Percentiles rank a stretch among this genome's conserved stretches.
Conservation (phyloP, 2,888 invertebrate species). For the Cosmorhoe ocellata region DNA sequence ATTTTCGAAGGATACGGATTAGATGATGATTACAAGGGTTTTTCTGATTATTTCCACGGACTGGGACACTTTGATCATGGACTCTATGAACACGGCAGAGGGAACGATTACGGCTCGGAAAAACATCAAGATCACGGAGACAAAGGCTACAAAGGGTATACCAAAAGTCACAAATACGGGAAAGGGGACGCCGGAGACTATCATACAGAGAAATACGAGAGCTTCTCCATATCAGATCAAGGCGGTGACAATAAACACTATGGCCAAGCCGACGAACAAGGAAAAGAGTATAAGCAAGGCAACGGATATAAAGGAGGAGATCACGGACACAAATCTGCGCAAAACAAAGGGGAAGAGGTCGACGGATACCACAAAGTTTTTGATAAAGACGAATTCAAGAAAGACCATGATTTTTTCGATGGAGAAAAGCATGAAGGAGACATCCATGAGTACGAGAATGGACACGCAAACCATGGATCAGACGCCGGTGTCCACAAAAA, state of each 20-base stretch:
- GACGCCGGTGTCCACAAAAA: constrained; percentile 77
- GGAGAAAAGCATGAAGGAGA: constrained; percentile 83
- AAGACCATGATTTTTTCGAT: constrained; percentile 87
- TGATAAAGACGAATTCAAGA: constrained; percentile 87
- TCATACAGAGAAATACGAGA: constrained; percentile 77
- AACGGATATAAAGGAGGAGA: constrained; percentile 78
- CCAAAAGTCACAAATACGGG: constrained; percentile 71
- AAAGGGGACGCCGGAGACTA: constrained; percentile 82
- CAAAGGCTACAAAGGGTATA: constrained; percentile 78
- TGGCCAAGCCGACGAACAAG: constrained; percentile 75
- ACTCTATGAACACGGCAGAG: constrained; percentile 59
- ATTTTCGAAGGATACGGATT: constrained; percentile 56
- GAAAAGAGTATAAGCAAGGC: constrained; percentile 75
- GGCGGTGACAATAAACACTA: constrained; percentile 79
- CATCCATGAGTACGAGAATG: constrained; percentile 81
- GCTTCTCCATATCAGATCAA: constrained; percentile 75
- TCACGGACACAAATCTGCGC: constrained; percentile 74
- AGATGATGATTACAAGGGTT: constrained; percentile 58
- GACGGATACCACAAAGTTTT: constrained; percentile 86
- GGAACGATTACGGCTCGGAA: constrained; percentile 65
- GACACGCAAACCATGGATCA: constrained; percentile 75
- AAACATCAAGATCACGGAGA: constrained; percentile 75
- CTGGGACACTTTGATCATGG: constrained; percentile 56
- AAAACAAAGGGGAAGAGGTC: constrained; percentile 84
- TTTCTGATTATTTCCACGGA: constrained; percentile 62